Conservation (phyloP, 2,888 invertebrate genomes). For the Vannuccia rotundouncinata region DNA sequence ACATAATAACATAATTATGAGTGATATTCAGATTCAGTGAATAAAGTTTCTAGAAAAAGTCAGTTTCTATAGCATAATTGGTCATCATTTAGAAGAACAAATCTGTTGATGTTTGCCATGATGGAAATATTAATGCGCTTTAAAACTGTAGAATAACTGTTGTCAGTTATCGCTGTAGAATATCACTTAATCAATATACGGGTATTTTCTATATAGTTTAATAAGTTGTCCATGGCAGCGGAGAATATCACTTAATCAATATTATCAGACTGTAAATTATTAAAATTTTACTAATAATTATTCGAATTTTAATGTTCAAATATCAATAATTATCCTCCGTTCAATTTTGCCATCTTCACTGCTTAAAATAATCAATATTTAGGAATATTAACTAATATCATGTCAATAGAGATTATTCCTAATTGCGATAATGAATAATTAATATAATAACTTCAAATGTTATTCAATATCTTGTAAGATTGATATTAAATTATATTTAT, state of each 20-base stretch:
- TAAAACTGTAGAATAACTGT: background rate
- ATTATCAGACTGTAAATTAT: slow-evolving; percentile 23
- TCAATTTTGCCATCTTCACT: slow-evolving; percentile 6
- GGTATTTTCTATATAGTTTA: background rate
- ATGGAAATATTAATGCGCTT: background rate
- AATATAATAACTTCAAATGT: too few relatives aligned
- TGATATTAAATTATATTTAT: too few relatives aligned
- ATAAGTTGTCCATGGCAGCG: slow-evolving; percentile 10
- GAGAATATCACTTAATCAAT: slow-evolving; percentile 26
- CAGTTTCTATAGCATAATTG: slow-evolving; percentile 23
- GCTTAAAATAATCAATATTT: slow-evolving; percentile 24
- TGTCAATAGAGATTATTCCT: too few relatives aligned
- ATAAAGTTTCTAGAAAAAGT: slow-evolving; percentile 26
- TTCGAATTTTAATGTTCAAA: slow-evolving; percentile 14
- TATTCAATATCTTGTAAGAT: too few relatives aligned
- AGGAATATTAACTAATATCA: too few relatives aligned
- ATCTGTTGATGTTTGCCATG: too few relatives aligned
- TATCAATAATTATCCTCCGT: slow-evolving; percentile 6
- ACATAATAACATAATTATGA: slow-evolving; percentile 26
- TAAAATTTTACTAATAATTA: slow-evolving; percentile 14
- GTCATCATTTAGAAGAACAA: too few relatives aligned
- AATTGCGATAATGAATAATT: too few relatives aligned
- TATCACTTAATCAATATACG: background rate
- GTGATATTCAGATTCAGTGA: slow-evolving; percentile 26
- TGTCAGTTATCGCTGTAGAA: background rate